Evolutionary conservation across 2,797 vertebrate genomes (phyloP), one percentile per base, ranked within the genome.

Genomic region (Dendrocincla tyrannina): DNA sequence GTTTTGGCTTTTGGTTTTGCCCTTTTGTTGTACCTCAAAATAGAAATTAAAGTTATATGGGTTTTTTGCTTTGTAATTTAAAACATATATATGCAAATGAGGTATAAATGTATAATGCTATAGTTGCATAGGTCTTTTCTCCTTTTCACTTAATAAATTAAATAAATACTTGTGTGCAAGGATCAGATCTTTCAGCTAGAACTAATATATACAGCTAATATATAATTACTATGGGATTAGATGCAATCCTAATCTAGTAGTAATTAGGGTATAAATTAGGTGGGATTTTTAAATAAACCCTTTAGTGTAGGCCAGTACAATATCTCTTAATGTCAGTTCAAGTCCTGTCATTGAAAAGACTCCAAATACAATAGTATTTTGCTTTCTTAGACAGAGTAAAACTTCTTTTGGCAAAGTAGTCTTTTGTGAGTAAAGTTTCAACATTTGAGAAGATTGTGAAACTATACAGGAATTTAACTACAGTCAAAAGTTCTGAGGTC

Each of bases 161-260:
- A 84, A 89, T 44, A 88, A 84, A 89, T 50, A 85, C 39, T 88
- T 80, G 49, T 66, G 50, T 66, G 62, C 33, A 95, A 88, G 84
- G 68, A 91, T 39, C 46, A 66, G 53, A 68, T 92, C 72, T 92
- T 72, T 76, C 76, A 89, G 46, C 53, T 66, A 80, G 33, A 68
- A 52, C 35, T 77, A 88, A 89, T 37, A 78, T 32, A 87, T 56
- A 89, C 41, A 77, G 47, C 30, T 86, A 69, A 76, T 74, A 64
- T 23, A 20, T 78, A 84, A 88, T 86, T 90, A 89, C 19, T 72
- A 8, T 41, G 55, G 75, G 58, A 90, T 81, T 47, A 88, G 64
- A 80, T 70, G 44, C 1, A 7, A 80, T 89, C 56, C 64, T 85
- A 80, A 76, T 81, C 58, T 78, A 78, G 30, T 35, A 72, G 49